phyloP scores from a whole-genome alignment of 2,113 vertebrate genomes.

The Ophiodon elongatus region DNA sequence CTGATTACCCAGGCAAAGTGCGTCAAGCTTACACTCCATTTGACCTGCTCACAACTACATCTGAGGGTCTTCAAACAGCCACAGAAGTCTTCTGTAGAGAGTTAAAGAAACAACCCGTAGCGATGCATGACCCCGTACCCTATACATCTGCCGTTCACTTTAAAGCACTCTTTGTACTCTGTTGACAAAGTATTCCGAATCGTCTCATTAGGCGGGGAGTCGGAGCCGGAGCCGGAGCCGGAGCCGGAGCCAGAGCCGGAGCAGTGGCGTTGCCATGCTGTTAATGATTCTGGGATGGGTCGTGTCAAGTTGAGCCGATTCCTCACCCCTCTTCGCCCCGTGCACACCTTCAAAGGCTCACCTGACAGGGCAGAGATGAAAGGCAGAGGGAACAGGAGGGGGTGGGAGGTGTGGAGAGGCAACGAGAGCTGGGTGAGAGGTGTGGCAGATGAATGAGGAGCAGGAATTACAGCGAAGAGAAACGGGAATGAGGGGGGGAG shows the following conservation, averaged over 20 bases:
- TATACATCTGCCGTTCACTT: conserved; percentile 23
- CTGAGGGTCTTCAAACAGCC: conserved; percentile 39
- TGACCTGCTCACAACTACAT: conserved; percentile 49
- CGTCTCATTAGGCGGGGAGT: conserved; percentile 16
- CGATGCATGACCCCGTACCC: conserved; percentile 21
- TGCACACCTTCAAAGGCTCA: conserved; percentile 40
- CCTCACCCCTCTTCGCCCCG: neutral
- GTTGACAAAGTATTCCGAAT: conserved; percentile 27
- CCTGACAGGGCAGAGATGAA: conserved; percentile 43
- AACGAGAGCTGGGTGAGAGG: conserved; percentile 6
- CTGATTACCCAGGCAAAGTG: conserved; percentile 37
- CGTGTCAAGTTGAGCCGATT: conserved; percentile 8
- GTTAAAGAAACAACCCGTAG: conserved; percentile 22
- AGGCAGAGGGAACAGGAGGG: conserved; percentile 22
- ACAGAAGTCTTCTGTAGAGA: conserved; percentile 30
- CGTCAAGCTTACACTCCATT: conserved; percentile 41
- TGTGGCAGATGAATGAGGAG: neutral
- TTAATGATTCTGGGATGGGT: conserved; percentile 40
- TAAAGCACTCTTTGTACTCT: conserved; percentile 24
- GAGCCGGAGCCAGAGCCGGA: neutral
- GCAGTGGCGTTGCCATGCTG: neutral
- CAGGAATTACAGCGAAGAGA: conserved; percentile 16
- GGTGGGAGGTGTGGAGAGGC: conserved; percentile 34
- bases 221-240: neutral
- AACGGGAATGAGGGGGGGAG: conserved; percentile 58